These are phyloP conservation scores for Gerris lacustris DNA, from an alignment of 2,888 invertebrate species.

Conservation along the genomic window DNA sequence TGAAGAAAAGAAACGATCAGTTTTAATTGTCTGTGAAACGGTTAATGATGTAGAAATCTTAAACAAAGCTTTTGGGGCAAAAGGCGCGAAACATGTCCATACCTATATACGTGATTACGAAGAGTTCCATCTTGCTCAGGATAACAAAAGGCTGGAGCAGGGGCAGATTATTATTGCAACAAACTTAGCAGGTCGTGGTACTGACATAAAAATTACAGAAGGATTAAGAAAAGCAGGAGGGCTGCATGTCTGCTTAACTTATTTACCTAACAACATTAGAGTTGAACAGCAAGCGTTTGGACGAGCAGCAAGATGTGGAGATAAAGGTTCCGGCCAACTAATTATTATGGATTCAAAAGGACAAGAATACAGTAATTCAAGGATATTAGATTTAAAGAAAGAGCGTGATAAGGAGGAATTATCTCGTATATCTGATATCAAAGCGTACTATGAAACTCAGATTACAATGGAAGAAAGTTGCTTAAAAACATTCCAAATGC, in stretches of 20 bases:
- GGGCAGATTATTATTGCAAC: constrained; percentile 36
- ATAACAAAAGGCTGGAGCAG: not conserved
- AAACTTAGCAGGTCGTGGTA: constrained; percentile 37
- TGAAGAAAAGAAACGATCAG: constrained; percentile 29
- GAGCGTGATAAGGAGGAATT: constrained; percentile 28
- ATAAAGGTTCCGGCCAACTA: constrained; percentile 34
- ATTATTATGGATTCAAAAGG: constrained; percentile 22
- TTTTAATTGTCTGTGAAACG: constrained; percentile 33
- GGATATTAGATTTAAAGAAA: constrained; percentile 27
- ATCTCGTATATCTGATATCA: constrained; percentile 28
- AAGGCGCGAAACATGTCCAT: constrained; percentile 14
- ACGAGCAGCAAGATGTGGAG: constrained; percentile 35
- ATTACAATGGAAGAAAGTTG: constrained; percentile 29
- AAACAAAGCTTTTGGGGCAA: constrained; percentile 12
- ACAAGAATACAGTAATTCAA: constrained; percentile 13
- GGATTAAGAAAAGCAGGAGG: constrained; percentile 33
- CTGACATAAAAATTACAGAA: constrained; percentile 34
- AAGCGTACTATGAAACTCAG: constrained; percentile 26
- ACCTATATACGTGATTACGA: constrained; percentile 26
- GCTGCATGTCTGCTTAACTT: constrained; percentile 36
- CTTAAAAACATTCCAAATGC: constrained; percentile 27
- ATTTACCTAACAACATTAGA: constrained; percentile 35
- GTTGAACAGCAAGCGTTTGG: constrained; percentile 38
- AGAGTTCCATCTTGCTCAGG: constrained; percentile 14
- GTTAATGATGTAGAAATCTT: constrained; percentile 28